phyloP scores from a whole-genome alignment of 2,888 invertebrate genomes.

The Physocephala rufipes region DNA sequence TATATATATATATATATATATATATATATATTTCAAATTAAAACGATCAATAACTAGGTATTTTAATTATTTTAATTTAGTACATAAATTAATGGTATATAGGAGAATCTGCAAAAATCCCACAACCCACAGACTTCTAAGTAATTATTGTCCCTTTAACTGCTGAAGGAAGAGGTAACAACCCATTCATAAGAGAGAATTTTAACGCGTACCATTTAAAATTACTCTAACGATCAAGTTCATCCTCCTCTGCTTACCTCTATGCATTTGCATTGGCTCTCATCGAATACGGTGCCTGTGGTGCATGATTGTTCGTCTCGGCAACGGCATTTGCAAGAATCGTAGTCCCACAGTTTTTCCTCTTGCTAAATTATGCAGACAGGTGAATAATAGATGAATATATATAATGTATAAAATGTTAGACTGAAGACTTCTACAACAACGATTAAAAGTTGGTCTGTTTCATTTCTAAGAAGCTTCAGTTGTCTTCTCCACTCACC shows the following conservation, averaged over 20 bases:
- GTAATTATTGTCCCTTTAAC: too few species aligned
- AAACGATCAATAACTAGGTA: too few species aligned
- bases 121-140: too few species aligned
- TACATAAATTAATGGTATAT: too few species aligned
- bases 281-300: constrained; percentile 71
- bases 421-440: not conserved
- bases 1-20: too few species aligned
- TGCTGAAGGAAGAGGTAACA: not conserved
- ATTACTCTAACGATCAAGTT: not conserved
- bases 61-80: too few species aligned
- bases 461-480: not conserved
- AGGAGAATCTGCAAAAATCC: too few species aligned
- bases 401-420: too few species aligned
- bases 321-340: constrained; percentile 71
- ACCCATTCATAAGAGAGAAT: constrained; percentile 16
- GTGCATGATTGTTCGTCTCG: constrained; percentile 69
- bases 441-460: not conserved
- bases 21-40: too few species aligned
- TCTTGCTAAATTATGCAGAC: constrained; percentile 54
- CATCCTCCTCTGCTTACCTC: constrained; percentile 49
- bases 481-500: constrained; percentile 41
- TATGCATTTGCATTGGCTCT: constrained; percentile 61
- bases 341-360: constrained; percentile 72
- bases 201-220: constrained; percentile 19
- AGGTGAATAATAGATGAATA: constrained; percentile 45